Evolutionary conservation across 2,797 vertebrate species (phyloP).

Genomic region (Danionella dracula): DNA sequence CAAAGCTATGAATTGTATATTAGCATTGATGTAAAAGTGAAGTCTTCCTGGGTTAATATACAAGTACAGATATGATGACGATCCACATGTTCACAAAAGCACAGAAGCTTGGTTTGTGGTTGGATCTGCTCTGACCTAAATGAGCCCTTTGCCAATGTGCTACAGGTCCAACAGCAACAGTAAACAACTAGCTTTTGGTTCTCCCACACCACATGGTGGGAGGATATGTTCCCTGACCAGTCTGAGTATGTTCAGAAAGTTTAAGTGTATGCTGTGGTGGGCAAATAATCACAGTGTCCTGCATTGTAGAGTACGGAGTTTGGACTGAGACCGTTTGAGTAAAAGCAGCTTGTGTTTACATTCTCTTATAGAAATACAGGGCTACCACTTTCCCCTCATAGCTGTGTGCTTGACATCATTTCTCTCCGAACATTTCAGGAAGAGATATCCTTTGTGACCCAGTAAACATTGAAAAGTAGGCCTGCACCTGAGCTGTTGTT

Average conservation of each 20-base stretch:
- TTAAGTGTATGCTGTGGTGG: not conserved
- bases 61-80: not conserved
- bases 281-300: not conserved
- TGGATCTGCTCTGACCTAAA: not conserved
- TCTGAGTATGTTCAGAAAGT: not conserved
- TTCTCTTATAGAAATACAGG: not conserved
- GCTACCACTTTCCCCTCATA: not conserved
- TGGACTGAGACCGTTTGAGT: slow-evolving; percentile 8
- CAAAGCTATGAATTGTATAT: no score
- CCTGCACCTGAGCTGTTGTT: not conserved
- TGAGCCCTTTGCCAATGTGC: not conserved
- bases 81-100: not conserved
- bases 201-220: not conserved
- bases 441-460: not conserved
- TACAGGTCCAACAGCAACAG: slow-evolving; percentile 5
- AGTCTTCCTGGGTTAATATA: no score
- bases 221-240: not conserved
- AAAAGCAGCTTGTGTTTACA: slow-evolving; percentile 27
- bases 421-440: not conserved
- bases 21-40: no score
- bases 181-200: not conserved
- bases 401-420: not conserved
- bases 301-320: not conserved
- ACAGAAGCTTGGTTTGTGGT: not conserved
- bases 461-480: not conserved